Evolutionary conservation across 2,797 vertebrate species (phyloP).

Genomic region (Hybognathus amarus): DNA sequence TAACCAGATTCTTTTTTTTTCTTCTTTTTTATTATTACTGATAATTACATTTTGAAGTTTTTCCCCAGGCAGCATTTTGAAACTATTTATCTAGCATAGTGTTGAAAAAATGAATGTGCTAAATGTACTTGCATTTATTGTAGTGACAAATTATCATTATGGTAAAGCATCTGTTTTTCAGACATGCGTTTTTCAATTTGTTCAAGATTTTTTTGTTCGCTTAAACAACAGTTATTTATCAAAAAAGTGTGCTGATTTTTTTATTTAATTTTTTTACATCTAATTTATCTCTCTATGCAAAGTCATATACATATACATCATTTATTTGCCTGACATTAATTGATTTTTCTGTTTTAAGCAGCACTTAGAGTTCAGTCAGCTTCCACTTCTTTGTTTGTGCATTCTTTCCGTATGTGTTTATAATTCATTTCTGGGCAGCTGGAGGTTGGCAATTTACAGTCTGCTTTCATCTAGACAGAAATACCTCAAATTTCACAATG

Average conservation of each 20-base stretch:
- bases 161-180: background rate
- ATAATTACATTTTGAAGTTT: background rate
- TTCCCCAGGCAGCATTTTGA: background rate
- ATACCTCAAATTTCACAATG: slow-evolving; percentile 57
- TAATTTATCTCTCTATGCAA: background rate
- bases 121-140: background rate
- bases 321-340: slow-evolving; percentile 47
- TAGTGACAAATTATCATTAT: background rate
- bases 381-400: slow-evolving; percentile 43
- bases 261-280: background rate
- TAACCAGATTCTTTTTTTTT: background rate
- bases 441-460: slow-evolving; percentile 58
- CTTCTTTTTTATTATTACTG: background rate
- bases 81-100: background rate
- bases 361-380: slow-evolving; percentile 55
- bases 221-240: background rate
- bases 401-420: slow-evolving; percentile 34
- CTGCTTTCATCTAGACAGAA: slow-evolving; percentile 59
- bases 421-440: slow-evolving; percentile 62
- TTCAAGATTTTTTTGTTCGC: background rate
- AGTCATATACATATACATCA: background rate
- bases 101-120: background rate
- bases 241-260: background rate
- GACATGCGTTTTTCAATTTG: background rate
- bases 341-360: slow-evolving; percentile 55